phyloP scores from a whole-genome alignment of 2,113 vertebrate genomes.

The Saguinus midas region DNA sequence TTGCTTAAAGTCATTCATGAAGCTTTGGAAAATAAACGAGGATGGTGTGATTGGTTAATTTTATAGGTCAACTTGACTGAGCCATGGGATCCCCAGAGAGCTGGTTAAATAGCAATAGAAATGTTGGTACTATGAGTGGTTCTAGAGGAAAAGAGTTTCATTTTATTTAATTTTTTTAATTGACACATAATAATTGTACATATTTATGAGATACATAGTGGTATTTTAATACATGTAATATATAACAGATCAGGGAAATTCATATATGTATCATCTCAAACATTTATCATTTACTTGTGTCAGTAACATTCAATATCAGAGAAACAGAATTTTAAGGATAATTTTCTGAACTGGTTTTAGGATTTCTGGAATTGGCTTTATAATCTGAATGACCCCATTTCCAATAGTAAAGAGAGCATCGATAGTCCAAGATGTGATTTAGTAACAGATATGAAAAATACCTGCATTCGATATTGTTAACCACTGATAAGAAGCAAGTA shows the following conservation, averaged over 20 bases:
- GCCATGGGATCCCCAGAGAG: background rate
- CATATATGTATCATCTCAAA: background rate
- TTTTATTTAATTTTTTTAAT: background rate
- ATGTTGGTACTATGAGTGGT: background rate
- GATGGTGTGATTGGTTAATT: background rate
- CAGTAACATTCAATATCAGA: background rate
- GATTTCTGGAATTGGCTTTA: background rate
- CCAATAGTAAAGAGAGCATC: background rate
- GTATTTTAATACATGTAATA: background rate
- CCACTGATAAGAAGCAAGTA: background rate
- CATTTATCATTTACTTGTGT: background rate
- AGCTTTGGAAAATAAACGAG: background rate
- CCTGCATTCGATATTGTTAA: background rate
- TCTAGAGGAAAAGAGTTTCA: background rate
- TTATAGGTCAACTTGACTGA: background rate
- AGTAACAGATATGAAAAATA: background rate
- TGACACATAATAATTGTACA: background rate
- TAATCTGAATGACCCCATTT: background rate
- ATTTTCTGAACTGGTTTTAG: background rate
- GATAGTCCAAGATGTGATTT: background rate
- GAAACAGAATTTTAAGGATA: background rate
- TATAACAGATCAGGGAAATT: background rate
- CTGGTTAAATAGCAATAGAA: background rate
- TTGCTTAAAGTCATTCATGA: background rate
- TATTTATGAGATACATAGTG: background rate